Evolutionary conservation across 2,888 invertebrate species (phyloP), one percentile per base, ranked within the genome.

Genomic region (Polymixis lichenea): DNA sequence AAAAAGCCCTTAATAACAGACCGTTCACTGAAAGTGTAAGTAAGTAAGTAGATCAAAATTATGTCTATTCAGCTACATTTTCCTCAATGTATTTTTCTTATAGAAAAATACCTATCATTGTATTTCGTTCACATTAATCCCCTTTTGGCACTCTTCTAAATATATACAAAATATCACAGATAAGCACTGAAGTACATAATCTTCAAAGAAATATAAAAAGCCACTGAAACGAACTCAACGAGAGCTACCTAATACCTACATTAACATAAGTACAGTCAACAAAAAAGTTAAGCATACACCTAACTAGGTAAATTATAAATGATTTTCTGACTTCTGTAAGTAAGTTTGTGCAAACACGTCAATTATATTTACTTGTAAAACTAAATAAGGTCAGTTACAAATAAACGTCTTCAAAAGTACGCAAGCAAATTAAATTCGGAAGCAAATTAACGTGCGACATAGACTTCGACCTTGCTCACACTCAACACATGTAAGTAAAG

Each of bases 201-300:
- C 22, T 32, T 66, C 22, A 51, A 32, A 66, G 32, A 51, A 66
- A 66, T 32, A n/a, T 66, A 51, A 9, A 66, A 66, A 66, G 32
- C 9, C 22, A 51, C 22, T 32, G 17, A 51, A 32, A 51, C 9
- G 51, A 32, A 66, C 22, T n/a, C 17, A 17, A 51, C 51, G 32
- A 49, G 65, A 66, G 66, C n/a, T 66, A n/a, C n/a, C n/a, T 15
- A 66, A 66, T 32, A 32, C 43, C 43, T 13, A 46, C 17, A 32
- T n/a, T 66, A n/a, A 17, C n/a, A 22, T n/a, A 32, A 9, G 32
- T 66, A 66, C 22, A 32, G 22, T 66, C 32, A 6, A 32, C 6
- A 51, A 51, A 51, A 51, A 2, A 51, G 22, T n/a, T 17, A 15
- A 15, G 15, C 4, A 46, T 46, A 19, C 15, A 38, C 38, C 38